Evolutionary conservation across 2,797 vertebrate genomes (phyloP).

Genomic region (Peromyscus eremicus): DNA sequence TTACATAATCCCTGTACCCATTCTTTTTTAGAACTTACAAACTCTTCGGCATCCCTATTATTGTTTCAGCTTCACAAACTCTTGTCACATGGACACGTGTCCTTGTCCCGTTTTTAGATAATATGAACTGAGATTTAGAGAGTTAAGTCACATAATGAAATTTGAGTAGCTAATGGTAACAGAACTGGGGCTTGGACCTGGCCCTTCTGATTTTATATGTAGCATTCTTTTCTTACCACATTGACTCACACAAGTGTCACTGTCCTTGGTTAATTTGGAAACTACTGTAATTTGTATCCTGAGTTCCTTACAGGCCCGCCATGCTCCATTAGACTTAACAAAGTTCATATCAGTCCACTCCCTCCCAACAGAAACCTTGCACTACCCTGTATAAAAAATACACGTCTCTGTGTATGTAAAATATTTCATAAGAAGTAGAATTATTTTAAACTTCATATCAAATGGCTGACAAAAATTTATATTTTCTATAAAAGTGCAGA

Average conservation of each 20-base stretch:
- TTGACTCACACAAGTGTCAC: not conserved
- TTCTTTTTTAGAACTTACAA: conserved; percentile 22
- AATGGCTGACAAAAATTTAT: conserved; percentile 61
- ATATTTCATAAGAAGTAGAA: conserved; percentile 7
- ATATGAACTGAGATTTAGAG: not conserved
- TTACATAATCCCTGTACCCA: not conserved
- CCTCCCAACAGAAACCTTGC: not conserved
- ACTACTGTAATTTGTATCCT: not conserved
- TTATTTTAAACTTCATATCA: conserved; percentile 58
- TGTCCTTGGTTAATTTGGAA: not conserved
- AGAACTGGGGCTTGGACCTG: not conserved
- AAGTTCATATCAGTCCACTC: not conserved
- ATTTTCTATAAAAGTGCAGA: conserved; percentile 51
- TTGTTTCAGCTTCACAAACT: not conserved
- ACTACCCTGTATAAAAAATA: not conserved
- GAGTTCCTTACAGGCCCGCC: not conserved
- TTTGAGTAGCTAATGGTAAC: not conserved
- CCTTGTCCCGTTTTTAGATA: conserved; percentile 6
- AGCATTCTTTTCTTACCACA: not conserved
- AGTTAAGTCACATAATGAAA: conserved; percentile 32
- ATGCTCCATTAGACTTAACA: conserved; percentile 9
- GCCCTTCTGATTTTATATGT: not conserved
- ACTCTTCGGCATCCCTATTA: not conserved
- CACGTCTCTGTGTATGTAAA: not conserved
- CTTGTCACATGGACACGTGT: not conserved